Evolutionary conservation across 2,797 vertebrate genomes (phyloP), one percentile per base, ranked within the genome.

Genomic region (Lithobates sylvaticus): DNA sequence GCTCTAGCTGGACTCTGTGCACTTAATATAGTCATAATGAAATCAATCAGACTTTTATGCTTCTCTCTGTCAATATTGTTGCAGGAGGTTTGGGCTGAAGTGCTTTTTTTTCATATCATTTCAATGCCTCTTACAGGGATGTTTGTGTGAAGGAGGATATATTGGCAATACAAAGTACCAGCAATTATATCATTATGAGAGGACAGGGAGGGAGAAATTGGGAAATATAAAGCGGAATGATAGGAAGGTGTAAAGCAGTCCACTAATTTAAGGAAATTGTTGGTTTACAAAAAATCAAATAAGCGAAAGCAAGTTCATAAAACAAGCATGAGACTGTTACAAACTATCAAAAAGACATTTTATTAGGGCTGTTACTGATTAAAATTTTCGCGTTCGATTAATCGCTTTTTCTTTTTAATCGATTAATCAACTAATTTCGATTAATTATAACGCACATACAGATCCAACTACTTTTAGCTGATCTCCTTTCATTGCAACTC

Each of bases 1-100:
- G 29, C 65, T 29, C 1, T 16, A 44, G 21, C 73, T 18, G 44
- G 58, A 26, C 58, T 58, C 26, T 44, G 68, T 10, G 77, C 84
- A 75, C 78, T 85, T 85, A 85, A 85, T 85, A 76, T 32, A 76
- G 70, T 76, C 61, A 69, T 80, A 81, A 85, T 85, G 78, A 80
- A 75, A 85, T 80, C 70, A 75, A 67, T 85, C 78, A 85, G 39
- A 47, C 71, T 80, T 85, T 61, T 85, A 81, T 81, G 44, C 78
- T 23, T 26, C 44, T n/a, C 72, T 85, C 72, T 69, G 84, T 85
- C 77, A 85, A 81, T 76, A 81, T 68, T 68, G 42, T 73, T 80
- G 67, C 42, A 54, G 16, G 23, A 75, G 58, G 74, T 61, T 69
- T 27, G 42, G 44, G 13, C 42, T 27, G 77, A 23, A 47, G 61